These are phyloP conservation scores for Pseudorectes ferrugineus DNA, from an alignment of 2,113 vertebrate genomes.

Conservation along the genomic window DNA sequence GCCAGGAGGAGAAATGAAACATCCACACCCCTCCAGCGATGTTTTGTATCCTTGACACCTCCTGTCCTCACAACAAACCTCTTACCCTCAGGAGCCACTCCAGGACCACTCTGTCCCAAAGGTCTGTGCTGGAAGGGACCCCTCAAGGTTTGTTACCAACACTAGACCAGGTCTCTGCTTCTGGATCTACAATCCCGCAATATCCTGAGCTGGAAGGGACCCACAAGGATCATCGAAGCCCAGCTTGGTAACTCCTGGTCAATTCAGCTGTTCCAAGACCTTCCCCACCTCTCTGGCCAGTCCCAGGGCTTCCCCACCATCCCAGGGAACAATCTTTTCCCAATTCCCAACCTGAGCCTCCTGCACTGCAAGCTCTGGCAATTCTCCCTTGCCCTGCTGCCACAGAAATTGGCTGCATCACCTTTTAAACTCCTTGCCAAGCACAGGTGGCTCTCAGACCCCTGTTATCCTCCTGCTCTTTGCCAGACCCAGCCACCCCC, in stretches of 20 bases:
- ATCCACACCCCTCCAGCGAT: accelerated
- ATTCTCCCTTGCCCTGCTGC: neutral
- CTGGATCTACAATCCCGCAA: neutral
- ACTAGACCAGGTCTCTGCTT: neutral
- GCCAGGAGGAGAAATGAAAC: neutral
- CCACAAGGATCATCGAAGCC: neutral
- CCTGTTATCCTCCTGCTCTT: neutral
- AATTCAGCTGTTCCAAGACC: neutral
- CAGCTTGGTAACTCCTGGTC: neutral
- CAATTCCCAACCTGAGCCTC: neutral
- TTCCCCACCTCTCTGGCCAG: neutral
- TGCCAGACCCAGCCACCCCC: neutral
- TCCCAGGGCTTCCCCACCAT: neutral
- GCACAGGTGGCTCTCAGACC: neutral
- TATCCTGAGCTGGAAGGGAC: neutral
- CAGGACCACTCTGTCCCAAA: neutral
- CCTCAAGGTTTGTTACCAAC: neutral
- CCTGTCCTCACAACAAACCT: neutral
- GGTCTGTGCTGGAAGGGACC: neutral
- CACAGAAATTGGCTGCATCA: neutral
- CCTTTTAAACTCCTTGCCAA: neutral
- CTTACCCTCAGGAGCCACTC: neutral
- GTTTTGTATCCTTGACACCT: neutral
- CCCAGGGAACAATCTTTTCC: neutral
- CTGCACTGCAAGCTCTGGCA: neutral